Evolutionary conservation across 2,888 invertebrate genomes (phyloP), one percentile per base, ranked within the genome.

Genomic region (Lasioglossum calceatum): DNA sequence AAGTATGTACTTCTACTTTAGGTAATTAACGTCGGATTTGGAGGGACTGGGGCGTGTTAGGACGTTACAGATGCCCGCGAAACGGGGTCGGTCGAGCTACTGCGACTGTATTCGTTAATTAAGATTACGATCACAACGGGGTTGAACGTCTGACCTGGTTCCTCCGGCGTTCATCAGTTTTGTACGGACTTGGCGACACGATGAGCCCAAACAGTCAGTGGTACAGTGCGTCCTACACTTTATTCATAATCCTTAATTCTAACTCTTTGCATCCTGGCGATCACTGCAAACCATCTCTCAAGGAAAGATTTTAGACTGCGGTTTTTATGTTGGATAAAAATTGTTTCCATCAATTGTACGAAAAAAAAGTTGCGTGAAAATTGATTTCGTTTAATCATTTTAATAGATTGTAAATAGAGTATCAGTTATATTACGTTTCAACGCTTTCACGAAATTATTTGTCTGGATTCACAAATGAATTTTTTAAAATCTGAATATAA

Each of bases 41-140:
- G 50, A n/a, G 12, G 50, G 8, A 27, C n/a, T n/a, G 39, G 77
- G 2, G 61, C 7, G 23, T 47, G 58, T 39, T 75, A 50, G 27
- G 50, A 32, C 14, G 73, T 58, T 50, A 44, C 32, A 27, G 27
- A 61, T 54, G 36, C 10, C 58, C 23, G n/a, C 61, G 58, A 64
- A 70, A 85, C 71, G 74, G 54, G 77, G 77, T 39, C 70, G 54
- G 7, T 67, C 39, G 67, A 72, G 64, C 77, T 32, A 67, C n/a
- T 58, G 77, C 84, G 85, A 87, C 86, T 89, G 81, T 83, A 39
- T 88, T 87, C 82, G 86, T 87, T 90, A 88, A 87, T 91, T 88
- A 84, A 89, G 88, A 89, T 91, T 83, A 82, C 78, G 85, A 86
- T 86, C 82, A 72, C 72, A 61, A 64, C 39, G 54, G 61, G 70